These are phyloP conservation scores for Sebastes hopkinsi DNA, from an alignment of 2,797 vertebrate species.

Conservation along the genomic window DNA sequence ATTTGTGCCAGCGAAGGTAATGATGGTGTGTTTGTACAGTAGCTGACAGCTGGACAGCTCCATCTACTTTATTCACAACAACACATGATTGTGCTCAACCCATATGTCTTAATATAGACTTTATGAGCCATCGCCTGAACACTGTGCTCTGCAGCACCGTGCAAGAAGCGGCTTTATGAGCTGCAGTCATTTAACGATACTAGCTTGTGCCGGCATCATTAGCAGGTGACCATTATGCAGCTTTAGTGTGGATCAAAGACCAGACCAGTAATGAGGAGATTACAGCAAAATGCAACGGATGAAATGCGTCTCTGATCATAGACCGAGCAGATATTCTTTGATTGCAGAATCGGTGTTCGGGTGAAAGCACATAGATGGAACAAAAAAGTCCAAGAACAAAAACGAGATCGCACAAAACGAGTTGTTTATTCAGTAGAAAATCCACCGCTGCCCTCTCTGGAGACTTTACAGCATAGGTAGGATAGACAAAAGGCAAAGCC, in stretches of 20 bases:
- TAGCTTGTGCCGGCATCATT: background rate
- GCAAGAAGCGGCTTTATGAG: background rate
- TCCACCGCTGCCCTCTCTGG: background rate
- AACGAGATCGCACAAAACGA: background rate
- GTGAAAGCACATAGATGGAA: background rate
- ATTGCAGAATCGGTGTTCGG: background rate
- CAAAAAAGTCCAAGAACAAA: conserved; percentile 4
- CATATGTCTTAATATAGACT: background rate
- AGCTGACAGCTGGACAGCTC: conserved; percentile 32
- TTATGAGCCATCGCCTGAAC: background rate
- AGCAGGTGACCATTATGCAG: background rate
- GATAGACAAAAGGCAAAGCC: conserved; percentile 30
- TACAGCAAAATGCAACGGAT: background rate
- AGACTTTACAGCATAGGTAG: background rate
- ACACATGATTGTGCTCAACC: conserved; percentile 1
- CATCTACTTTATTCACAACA: conserved; percentile 15
- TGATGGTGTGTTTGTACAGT: background rate
- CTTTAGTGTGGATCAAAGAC: background rate
- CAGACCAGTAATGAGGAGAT: background rate
- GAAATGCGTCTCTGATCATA: background rate
- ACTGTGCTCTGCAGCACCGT: background rate
- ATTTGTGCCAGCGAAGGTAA: conserved; percentile 22
- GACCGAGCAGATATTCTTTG: background rate
- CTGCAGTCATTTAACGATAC: background rate
- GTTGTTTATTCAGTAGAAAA: conserved; percentile 30